Base-by-base conservation (phyloP, 2,888 invertebrate species). In the Pyrocoelia pectoralis region DNA sequence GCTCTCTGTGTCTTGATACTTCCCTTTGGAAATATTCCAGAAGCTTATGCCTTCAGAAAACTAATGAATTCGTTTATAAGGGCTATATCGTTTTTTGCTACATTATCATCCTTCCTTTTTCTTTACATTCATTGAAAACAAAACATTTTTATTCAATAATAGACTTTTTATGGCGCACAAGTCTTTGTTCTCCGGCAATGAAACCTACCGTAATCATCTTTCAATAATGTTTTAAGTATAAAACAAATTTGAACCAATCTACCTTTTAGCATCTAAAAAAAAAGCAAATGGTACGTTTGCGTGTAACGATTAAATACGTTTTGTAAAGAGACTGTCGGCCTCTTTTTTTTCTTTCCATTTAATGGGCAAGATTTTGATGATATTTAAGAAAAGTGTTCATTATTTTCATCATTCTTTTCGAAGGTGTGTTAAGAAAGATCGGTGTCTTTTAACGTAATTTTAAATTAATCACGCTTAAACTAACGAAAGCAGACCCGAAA, bases 221-320 rank as follows among this genome's bases (percentile, higher is more conserved):
- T 41, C 18, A 46, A 46, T 46, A 46, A 46, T n/a, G 46, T 17
- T 18, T 17, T 46, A 46, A 17, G 8, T 10, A 17, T 17, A 17
- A 41, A 41, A 46, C n/a, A 46, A 17, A n/a, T 46, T 33, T 33
- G 33, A n/a, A 33, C 33, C 33, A 17, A 46, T 46, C 2, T 18
- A 9, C 15, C 5, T n/a, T 46, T 46, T 8, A 10, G 46, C 10
- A 46, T 17, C 14, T 15, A 52, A 18, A 43, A 54, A 38, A n/a
- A 43, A 14, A 19, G 41, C 24, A 54, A 54, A 54, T 54, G 15
- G 40, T 43, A 12, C 13, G 40, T 40, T 54, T 28, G 54, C 54
- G 41, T 54, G 54, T 54, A 19, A 12, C 3, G 43, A 28, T 18
- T 18, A 33, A 2, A 2, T 33, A n/a, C n/a, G 8, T 33, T 33